Evolutionary conservation across 2,888 invertebrate genomes (phyloP).

Genomic region (Flabesymbios commensalis): DNA sequence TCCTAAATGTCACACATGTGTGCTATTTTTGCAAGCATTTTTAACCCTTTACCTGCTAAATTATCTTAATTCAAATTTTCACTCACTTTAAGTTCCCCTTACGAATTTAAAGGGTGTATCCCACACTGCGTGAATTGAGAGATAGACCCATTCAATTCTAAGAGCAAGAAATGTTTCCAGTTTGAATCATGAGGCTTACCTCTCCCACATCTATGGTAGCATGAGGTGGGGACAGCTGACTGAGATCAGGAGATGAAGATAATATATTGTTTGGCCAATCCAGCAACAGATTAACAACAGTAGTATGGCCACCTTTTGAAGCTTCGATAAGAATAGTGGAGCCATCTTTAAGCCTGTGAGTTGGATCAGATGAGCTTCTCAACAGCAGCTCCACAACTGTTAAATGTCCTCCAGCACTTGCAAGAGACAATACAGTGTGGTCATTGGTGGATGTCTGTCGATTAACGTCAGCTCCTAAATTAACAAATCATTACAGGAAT

Average conservation of each 20-base stretch:
- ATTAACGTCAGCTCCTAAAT: slow-evolving; percentile 75
- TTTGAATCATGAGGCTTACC: slow-evolving; percentile 6
- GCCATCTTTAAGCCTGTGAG: slow-evolving; percentile 95
- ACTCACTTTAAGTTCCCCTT: no score
- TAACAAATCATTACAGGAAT: not conserved
- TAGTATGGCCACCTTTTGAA: slow-evolving; percentile 95
- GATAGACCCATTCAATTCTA: no score
- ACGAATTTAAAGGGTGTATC: no score
- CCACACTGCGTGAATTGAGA: no score
- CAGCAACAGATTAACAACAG: slow-evolving; percentile 89
- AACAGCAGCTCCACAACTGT: slow-evolving; percentile 90
- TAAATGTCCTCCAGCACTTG: slow-evolving; percentile 94
- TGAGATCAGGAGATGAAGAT: slow-evolving; percentile 14
- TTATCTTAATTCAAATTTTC: no score
- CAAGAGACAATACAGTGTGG: slow-evolving; percentile 93
- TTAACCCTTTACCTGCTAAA: no score
- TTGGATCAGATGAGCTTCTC: slow-evolving; percentile 89
- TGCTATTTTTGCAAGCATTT: no score
- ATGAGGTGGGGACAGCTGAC: slow-evolving; percentile 26
- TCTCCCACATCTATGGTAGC: slow-evolving; percentile 21
- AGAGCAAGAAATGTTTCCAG: no score
- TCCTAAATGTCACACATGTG: no score
- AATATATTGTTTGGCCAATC: slow-evolving; percentile 67
- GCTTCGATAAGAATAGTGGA: slow-evolving; percentile 98
- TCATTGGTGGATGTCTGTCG: slow-evolving; percentile 84